Evolutionary conservation across 1,140 invertebrate genomes (phyloP).

Genomic region (Carposina sasakii): DNA sequence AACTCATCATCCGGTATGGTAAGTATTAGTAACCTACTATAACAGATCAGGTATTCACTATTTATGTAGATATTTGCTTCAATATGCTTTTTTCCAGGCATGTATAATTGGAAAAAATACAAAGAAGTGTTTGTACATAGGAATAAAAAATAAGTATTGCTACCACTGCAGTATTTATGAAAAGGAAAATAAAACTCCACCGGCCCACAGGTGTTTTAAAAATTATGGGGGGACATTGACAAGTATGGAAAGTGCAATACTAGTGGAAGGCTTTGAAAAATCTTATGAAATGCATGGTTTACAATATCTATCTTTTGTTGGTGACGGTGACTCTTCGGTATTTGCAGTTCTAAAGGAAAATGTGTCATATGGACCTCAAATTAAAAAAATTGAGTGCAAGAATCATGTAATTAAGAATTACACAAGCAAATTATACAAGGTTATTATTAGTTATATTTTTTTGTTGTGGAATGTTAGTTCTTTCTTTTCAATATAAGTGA

Average conservation of each 20-base stretch:
- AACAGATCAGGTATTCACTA: background rate
- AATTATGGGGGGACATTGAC: conserved; percentile 30
- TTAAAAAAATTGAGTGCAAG: conserved; percentile 10
- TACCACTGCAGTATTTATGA: conserved; percentile 1
- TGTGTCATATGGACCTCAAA: background rate
- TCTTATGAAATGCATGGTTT: conserved; percentile 27
- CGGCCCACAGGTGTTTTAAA: conserved; percentile 35
- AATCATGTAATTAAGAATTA: conserved; percentile 11
- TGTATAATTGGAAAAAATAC: conserved; percentile 9
- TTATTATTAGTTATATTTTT: background rate
- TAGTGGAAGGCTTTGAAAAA: conserved; percentile 34
- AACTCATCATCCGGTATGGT: conserved; percentile 36
- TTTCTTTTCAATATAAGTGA: too few species aligned
- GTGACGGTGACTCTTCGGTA: conserved; percentile 27
- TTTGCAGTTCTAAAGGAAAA: background rate
- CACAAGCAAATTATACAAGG: conserved; percentile 7
- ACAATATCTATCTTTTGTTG: conserved; percentile 24
- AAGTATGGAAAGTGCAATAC: conserved; percentile 39
- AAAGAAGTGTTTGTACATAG: conserved; percentile 42
- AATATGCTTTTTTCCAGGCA: conserved; percentile 2
- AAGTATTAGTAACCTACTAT: background rate
- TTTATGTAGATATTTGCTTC: background rate
- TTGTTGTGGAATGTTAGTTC: too few species aligned
- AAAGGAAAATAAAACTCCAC: conserved; percentile 1
- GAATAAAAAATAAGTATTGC: conserved; percentile 49